Evolutionary conservation across 2,797 vertebrate species (phyloP), one percentile per base, ranked within the genome.

Genomic region (Amniataba percoides): DNA sequence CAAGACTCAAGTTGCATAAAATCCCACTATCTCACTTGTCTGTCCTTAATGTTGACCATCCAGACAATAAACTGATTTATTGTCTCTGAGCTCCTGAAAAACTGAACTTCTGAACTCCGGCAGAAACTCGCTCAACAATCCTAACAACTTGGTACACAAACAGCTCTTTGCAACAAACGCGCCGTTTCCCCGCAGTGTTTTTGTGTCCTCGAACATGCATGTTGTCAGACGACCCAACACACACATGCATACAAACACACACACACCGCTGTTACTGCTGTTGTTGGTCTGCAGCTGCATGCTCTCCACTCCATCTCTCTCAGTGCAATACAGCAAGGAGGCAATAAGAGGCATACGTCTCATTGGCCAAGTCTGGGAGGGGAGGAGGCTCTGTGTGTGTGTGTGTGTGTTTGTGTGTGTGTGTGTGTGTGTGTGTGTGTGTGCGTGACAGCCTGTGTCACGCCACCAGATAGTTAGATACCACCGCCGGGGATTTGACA

Each of bases 401-500:
- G 65, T 63, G 71, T 61, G 71, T 72, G 57, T 62, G 63, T 73
- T 61, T 77, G 70, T 69, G 74, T 61, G 84, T 36, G 80, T 56
- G 74, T 68, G 65, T 63, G 71, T 61, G 71, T 72, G 57, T 62
- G 63, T 73, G 64, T 77, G 70, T 69, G 74, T 61, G 84, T 36
- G 80, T 56, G 74, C 3, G 7, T 69, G 81, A 65, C 65, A 75
- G 78, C 11, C 66, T 19, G 81, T 84, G 81, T 85, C 77, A 85
- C 81, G 78, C 49, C 80, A 86, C 72, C 83, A 89, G 86, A 87
- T 82, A 88, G 88, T 89, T 85, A 82, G 82, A 89, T 81, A 85
- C 86, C 87, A 89, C 89, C 77, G 84, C 56, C 78, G 71, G 89
- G 84, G 85, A 87, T 90, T 85, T 92, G 90, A 93, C 90, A 92